phyloP scores from a whole-genome alignment of 2,888 invertebrate genomes.

The Antheraea yamamai region DNA sequence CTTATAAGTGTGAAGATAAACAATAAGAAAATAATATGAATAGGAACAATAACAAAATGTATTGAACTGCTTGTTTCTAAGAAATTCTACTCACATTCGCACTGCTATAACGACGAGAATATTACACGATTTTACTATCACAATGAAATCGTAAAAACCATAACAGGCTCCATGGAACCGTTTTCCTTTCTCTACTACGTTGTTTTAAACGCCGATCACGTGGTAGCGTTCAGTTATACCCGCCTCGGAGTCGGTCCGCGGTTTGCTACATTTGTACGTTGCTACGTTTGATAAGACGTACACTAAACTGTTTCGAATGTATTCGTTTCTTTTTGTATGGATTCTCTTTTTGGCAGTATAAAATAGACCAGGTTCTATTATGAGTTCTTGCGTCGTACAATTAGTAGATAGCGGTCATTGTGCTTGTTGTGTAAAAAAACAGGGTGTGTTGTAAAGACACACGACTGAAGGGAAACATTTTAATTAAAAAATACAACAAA shows the following conservation, averaged over 20 bases:
- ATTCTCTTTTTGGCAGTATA: neutral
- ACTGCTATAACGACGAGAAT: neutral
- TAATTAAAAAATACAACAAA: too few species aligned
- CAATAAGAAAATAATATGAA: neutral
- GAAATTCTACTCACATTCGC: conserved; percentile 4
- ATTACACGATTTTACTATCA: conserved; percentile 15
- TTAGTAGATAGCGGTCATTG: too few species aligned
- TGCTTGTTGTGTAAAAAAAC: too few species aligned
- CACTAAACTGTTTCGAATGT: conserved; percentile 10
- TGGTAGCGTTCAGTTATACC: conserved; percentile 61
- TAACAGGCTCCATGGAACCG: conserved; percentile 17
- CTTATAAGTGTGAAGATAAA: too few species aligned
- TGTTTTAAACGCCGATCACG: conserved; percentile 57
- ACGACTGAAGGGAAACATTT: too few species aligned
- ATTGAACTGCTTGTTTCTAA: neutral
- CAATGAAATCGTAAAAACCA: conserved; percentile 11
- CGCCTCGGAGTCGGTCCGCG: conserved; percentile 44
- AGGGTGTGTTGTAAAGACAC: too few species aligned
- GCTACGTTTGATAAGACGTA: conserved; percentile 39
- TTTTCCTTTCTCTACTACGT: conserved; percentile 32
- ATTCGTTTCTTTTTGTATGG: neutral
- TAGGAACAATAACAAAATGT: neutral
- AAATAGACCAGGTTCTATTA: neutral
- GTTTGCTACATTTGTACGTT: conserved; percentile 45
- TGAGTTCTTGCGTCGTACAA: too few species aligned